phyloP scores from a whole-genome alignment of 2,888 invertebrate species.

The Eupeodes latifasciatus region DNA sequence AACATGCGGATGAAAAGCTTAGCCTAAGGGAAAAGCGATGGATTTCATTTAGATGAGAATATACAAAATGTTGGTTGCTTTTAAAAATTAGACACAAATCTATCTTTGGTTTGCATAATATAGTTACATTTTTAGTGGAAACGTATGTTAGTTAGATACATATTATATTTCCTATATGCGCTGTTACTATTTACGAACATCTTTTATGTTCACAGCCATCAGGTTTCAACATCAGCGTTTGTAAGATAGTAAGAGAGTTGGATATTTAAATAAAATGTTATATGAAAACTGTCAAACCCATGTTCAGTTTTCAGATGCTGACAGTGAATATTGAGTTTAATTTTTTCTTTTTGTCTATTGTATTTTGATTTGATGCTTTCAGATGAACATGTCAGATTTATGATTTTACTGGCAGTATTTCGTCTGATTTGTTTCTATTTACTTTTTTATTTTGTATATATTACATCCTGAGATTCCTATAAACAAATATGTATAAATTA shows the following conservation, averaged over 20 bases:
- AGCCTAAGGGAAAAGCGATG: not conserved
- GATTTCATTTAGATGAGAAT: not conserved
- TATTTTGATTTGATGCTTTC: slow-evolving; percentile 15
- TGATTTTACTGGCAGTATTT: not conserved
- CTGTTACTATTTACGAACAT: no score
- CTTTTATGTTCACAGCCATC: not conserved
- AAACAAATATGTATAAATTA: slow-evolving; percentile 23
- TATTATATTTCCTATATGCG: no score
- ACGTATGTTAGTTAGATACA: no score
- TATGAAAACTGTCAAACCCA: slow-evolving; percentile 50
- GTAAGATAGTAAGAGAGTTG: not conserved
- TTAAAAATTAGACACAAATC: not conserved
- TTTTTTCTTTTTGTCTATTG: not conserved
- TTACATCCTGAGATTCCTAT: not conserved
- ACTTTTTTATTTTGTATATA: not conserved
- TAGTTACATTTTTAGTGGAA: no score
- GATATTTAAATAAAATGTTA: slow-evolving; percentile 28
- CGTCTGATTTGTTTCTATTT: not conserved
- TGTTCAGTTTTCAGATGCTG: slow-evolving; percentile 34
- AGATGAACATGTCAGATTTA: slow-evolving; percentile 36
- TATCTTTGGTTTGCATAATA: not conserved
- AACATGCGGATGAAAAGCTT: not conserved
- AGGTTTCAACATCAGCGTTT: not conserved
- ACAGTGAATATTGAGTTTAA: slow-evolving; percentile 17
- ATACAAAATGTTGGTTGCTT: slow-evolving; percentile 3